A percentile compares a stretch with the other conserved stretches of the same genome.
These are phyloP conservation scores for Drosophila anomalata DNA, from an alignment of 2,888 invertebrate species.

Conservation along the genomic window DNA sequence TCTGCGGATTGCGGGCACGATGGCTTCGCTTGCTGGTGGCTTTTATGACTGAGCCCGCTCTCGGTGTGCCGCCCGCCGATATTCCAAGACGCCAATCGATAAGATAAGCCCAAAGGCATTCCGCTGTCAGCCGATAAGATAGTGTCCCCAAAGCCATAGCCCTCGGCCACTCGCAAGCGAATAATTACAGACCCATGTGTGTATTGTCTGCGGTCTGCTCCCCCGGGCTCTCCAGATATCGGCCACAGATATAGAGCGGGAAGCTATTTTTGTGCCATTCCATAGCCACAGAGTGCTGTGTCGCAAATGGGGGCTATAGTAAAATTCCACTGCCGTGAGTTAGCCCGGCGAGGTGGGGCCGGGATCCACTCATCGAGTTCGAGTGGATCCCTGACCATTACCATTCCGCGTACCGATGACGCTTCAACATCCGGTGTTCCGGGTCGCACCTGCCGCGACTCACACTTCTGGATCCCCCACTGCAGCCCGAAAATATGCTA, in stretches of 20 bases:
- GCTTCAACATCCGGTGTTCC: conserved; percentile 44
- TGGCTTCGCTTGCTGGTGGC: conserved; percentile 22
- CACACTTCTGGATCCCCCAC: not conserved
- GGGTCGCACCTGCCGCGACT: not conserved
- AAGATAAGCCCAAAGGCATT: conserved; percentile 55
- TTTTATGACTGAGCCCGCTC: conserved; percentile 58
- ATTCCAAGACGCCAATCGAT: conserved; percentile 43
- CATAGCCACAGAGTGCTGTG: not conserved
- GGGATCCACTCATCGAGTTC: conserved; percentile 12
- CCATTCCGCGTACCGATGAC: conserved; percentile 51
- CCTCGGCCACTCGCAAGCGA: conserved; percentile 1
- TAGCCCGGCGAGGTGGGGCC: not conserved
- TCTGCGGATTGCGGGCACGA: not conserved
- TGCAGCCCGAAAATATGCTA: conserved; percentile 8
- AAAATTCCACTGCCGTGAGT: conserved; percentile 41
- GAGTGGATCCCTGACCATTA: conserved; percentile 50
- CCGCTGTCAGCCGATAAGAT: conserved; percentile 39
- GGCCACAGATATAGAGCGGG: conserved; percentile 18
- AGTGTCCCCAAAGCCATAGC: conserved; percentile 10
- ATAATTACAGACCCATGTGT: conserved; percentile 2
- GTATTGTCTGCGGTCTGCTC: conserved; percentile 28
- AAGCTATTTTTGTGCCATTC: conserved; percentile 31
- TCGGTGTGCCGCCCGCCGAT: conserved; percentile 48
- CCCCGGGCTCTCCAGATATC: conserved; percentile 13
- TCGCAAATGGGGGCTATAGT: conserved; percentile 4